Evolutionary conservation across 35 echinoderm and acorn worm species (phyloP).

Genomic region (Eucidaris tribuloides): DNA sequence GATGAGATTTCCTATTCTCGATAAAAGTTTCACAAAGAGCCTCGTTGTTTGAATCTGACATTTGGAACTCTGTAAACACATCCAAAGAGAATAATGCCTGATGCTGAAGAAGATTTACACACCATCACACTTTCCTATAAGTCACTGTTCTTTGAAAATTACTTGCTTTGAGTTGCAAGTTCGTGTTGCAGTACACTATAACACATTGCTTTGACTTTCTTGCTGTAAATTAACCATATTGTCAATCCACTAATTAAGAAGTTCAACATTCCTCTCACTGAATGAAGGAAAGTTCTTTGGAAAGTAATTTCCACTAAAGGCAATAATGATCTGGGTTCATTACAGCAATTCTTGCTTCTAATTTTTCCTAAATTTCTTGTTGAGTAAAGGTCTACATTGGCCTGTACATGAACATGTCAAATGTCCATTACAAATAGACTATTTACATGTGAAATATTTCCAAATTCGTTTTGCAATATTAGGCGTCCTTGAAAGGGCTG

Average conservation of each 20-base stretch:
- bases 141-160: background rate
- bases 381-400: slow-evolving; percentile 13
- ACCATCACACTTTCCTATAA: background rate
- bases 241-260: slow-evolving; percentile 4
- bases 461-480: background rate
- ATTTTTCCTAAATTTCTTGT: slow-evolving; percentile 9
- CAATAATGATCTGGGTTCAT: background rate
- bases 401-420: slow-evolving; percentile 19
- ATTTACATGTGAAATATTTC: background rate
- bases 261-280: slow-evolving; percentile 9
- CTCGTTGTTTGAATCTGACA: background rate
- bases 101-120: slow-evolving; percentile 1
- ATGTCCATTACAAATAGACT: background rate
- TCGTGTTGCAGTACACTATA: background rate
- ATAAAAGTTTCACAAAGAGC: slow-evolving; percentile 8
- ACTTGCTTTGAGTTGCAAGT: background rate
- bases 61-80: slow-evolving; percentile 8
- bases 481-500: slow-evolving; percentile 1
- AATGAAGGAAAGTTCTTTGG: slow-evolving; percentile 10
- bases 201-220: background rate
- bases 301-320: background rate
- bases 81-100: background rate
- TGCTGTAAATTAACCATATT: background rate
- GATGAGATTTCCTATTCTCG: background rate
- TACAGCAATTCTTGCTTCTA: slow-evolving; percentile 10